phyloP scores from a whole-genome alignment of 30 jellyfish, hydroid and myxozoan genomes.

The Aurelia aurita region DNA sequence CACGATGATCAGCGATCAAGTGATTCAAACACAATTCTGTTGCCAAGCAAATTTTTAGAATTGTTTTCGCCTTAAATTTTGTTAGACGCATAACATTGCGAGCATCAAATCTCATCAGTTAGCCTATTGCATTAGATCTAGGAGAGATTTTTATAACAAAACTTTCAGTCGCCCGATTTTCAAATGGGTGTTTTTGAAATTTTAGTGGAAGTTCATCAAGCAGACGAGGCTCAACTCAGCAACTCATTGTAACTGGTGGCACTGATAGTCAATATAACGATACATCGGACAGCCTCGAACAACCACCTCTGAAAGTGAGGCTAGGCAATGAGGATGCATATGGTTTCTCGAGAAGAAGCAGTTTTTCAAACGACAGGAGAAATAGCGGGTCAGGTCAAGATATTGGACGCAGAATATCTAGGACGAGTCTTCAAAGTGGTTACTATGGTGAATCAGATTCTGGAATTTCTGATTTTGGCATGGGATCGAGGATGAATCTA shows the following conservation, averaged over 20 bases:
- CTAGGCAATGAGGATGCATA: constrained; percentile 14
- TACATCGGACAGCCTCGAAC: background rate
- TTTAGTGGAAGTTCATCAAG: constrained; percentile 2
- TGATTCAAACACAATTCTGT: no score
- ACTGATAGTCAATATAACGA: background rate
- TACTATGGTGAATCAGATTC: constrained; percentile 35
- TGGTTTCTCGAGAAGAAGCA: constrained; percentile 15
- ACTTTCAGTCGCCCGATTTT: no score
- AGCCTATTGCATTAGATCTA: no score
- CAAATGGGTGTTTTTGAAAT: no score
- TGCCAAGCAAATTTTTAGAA: no score
- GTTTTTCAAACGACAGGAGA: background rate
- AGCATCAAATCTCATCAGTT: no score
- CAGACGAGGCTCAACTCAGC: background rate
- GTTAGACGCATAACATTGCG: no score
- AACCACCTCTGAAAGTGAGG: constrained; percentile 7
- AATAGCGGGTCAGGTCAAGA: no score
- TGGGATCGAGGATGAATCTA: background rate
- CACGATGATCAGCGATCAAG: no score
- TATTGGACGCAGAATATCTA: no score
- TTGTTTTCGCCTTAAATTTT: no score
- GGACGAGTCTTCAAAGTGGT: background rate
- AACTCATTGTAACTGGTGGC: background rate
- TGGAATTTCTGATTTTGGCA: constrained; percentile 25
- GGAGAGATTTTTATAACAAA: no score